These are phyloP conservation scores for Malthinus seriepunctatus DNA, from an alignment of 2,888 invertebrate genomes.

Conservation along the genomic window DNA sequence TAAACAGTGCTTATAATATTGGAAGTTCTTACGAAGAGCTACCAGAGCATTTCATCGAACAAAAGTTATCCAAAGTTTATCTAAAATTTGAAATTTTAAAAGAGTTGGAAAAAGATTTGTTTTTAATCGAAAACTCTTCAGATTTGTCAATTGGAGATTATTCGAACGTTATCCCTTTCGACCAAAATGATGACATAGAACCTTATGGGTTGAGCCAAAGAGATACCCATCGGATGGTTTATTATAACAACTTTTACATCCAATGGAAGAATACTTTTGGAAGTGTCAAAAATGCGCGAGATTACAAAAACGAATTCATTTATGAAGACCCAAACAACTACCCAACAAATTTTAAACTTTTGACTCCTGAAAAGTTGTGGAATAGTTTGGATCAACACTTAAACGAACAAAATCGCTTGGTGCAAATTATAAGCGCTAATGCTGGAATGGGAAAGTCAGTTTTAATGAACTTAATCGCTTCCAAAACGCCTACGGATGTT, in stretches of 20 bases:
- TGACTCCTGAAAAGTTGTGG: background rate
- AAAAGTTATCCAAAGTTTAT: background rate
- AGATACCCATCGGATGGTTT: background rate
- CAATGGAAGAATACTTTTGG: conserved; percentile 3
- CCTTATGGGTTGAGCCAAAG: background rate
- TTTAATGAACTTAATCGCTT: conserved; percentile 3
- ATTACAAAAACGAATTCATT: background rate
- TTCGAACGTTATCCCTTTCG: background rate
- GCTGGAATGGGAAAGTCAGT: conserved; percentile 16
- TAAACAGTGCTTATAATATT: background rate
- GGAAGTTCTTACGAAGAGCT: background rate
- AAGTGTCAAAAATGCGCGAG: background rate
- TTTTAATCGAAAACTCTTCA: background rate
- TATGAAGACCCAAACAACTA: background rate
- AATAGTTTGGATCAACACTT: background rate
- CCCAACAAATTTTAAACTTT: too few relatives aligned
- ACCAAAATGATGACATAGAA: background rate
- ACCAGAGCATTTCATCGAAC: conserved; percentile 2
- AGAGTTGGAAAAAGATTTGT: background rate
- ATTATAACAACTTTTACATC: background rate
- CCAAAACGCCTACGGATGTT: background rate
- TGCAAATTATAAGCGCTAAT: conserved; percentile 1
- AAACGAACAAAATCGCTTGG: background rate
- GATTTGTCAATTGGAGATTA: background rate
- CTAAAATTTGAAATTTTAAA: conserved; percentile 1